A percentile compares a stretch with the other conserved stretches of the same genome.
These are phyloP conservation scores for Heliconius melpomene DNA, from an alignment of 1,140 invertebrate genomes.

Conservation along the genomic window DNA sequence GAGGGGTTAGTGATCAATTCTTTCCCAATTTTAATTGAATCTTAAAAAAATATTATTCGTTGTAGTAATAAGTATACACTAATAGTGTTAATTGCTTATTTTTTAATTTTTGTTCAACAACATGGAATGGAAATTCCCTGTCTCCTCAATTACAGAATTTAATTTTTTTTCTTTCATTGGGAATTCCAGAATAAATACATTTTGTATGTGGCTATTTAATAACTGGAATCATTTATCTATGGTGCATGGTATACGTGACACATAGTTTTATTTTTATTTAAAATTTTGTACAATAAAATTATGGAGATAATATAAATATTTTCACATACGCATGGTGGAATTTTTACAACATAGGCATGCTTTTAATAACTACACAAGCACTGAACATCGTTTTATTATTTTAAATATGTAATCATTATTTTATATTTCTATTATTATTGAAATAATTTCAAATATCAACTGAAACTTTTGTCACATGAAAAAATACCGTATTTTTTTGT, in stretches of 20 bases:
- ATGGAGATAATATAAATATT: not conserved
- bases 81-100: no score
- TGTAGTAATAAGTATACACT: no score
- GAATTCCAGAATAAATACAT: no score
- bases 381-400: slow-evolving; percentile 49
- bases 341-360: not conserved
- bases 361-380: slow-evolving; percentile 39
- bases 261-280: not conserved
- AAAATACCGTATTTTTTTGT: not conserved
- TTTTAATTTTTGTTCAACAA: no score
- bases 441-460: not conserved
- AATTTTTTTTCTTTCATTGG: no score
- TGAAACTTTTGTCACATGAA: not conserved
- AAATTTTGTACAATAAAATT: not conserved
- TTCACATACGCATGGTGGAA: not conserved
- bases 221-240: not conserved
- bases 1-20: not conserved
- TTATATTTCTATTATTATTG: not conserved
- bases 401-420: not conserved
- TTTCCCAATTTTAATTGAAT: no score
- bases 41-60: no score
- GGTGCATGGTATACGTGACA: slow-evolving; percentile 1
- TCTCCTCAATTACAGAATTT: not conserved
- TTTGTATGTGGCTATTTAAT: not conserved
- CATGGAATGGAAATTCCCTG: not conserved